Percentiles rank a stretch among this genome's conserved stretches.
Evolutionary conservation across 2,797 vertebrate genomes (phyloP).

Genomic region (Gambusia yucatana): DNA sequence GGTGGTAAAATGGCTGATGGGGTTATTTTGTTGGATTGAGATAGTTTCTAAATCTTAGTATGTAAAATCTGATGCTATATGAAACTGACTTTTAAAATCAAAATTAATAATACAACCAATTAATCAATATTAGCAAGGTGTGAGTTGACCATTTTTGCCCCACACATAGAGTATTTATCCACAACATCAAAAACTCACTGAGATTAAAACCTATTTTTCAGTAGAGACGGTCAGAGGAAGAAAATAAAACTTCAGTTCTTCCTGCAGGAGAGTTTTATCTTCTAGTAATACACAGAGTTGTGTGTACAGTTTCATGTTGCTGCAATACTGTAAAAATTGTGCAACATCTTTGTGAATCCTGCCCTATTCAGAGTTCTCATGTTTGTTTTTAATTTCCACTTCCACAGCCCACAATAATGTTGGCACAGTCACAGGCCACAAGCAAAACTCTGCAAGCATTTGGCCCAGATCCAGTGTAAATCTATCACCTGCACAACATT

Average conservation of each 20-base stretch:
- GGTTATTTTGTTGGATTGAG: not conserved
- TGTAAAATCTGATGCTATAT: not conserved
- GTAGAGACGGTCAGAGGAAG: not conserved
- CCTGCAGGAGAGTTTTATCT: not conserved
- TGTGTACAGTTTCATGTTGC: constrained; percentile 1
- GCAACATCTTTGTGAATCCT: not conserved
- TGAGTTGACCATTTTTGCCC: not conserved
- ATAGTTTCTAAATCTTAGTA: not conserved
- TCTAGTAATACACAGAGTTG: not conserved
- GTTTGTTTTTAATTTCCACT: constrained; percentile 13
- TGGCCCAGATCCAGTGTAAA: constrained; percentile 22
- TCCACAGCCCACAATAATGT: constrained; percentile 19
- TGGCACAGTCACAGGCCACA: constrained; percentile 26
- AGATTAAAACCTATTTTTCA: too few relatives aligned
- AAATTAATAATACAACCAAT: not conserved
- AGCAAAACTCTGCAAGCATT: constrained; percentile 23
- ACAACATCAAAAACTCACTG: too few relatives aligned
- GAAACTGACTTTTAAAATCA: not conserved
- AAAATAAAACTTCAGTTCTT: not conserved
- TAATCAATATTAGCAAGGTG: not conserved
- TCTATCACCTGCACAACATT: constrained; percentile 13
- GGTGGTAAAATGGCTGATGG: too few relatives aligned
- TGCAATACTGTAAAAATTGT: not conserved
- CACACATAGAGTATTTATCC: not conserved
- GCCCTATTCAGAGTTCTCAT: constrained; percentile 1